Conservation (phyloP, 2,113 vertebrate species). For the Nibea albiflora region DNA sequence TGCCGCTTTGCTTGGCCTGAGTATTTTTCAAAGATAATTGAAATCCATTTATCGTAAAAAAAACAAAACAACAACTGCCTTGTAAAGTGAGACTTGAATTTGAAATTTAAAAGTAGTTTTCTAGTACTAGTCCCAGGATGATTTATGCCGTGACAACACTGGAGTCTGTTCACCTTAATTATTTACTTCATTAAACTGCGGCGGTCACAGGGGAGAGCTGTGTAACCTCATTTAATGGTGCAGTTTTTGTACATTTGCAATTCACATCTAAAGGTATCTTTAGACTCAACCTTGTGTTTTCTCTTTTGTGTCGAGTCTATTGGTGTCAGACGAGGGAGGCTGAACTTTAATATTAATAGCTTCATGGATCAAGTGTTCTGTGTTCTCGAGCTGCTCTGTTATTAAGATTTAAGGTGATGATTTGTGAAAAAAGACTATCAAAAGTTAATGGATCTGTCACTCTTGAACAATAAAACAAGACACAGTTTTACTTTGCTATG, state of each 20-base stretch:
- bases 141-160: background rate
- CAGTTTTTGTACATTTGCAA: background rate
- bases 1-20: background rate
- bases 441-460: constrained; percentile 4
- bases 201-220: background rate
- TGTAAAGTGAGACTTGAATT: background rate
- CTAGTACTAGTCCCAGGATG: background rate
- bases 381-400: background rate
- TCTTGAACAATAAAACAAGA: constrained; percentile 2
- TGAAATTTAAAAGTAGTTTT: background rate
- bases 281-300: background rate
- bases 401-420: background rate
- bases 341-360: background rate
- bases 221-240: background rate
- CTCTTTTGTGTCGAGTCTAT: background rate
- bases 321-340: background rate
- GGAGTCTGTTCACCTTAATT: constrained; percentile 1
- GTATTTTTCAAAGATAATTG: constrained; percentile 29
- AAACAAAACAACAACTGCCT: background rate
- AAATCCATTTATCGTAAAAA: constrained; percentile 20
- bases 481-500: background rate
- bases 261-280: background rate
- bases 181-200: constrained; percentile 2
- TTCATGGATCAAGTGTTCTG: background rate
- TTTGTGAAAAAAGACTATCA: background rate